These are phyloP conservation scores for Aphidius gifuensis DNA, from an alignment of 1,140 invertebrate genomes.

Conservation along the genomic window DNA sequence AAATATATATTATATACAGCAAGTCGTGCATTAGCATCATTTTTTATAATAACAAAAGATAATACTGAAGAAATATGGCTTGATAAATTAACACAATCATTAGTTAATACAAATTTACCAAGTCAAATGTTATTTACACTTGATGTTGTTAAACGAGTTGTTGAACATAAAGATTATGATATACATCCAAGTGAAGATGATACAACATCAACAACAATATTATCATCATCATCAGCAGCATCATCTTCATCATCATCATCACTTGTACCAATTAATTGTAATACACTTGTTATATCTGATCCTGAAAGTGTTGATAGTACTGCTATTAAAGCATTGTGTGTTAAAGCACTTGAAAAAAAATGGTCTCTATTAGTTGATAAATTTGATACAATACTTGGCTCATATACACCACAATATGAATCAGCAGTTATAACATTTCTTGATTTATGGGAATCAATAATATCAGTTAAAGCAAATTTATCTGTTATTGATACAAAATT, in stretches of 20 bases:
- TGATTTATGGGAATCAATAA: conserved; percentile 84
- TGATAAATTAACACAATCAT: conserved; percentile 59
- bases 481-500: conserved; percentile 85
- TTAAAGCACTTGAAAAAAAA: conserved; percentile 77
- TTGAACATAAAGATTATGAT: conserved; percentile 82
- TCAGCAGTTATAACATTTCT: conserved; percentile 72
- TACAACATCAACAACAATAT: too few relatives aligned
- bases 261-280: conserved; percentile 53
- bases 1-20: conserved; percentile 78
- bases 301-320: conserved; percentile 78
- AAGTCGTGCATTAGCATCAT: conserved; percentile 74
- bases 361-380: conserved; percentile 73
- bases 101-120: conserved; percentile 50
- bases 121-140: conserved; percentile 73
- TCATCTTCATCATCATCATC: conserved; percentile 11
- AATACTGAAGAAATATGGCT: conserved; percentile 75
- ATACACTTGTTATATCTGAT: conserved; percentile 68
- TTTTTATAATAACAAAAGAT: conserved; percentile 79
- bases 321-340: conserved; percentile 78
- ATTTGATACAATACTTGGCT: conserved; percentile 55
- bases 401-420: conserved; percentile 52
- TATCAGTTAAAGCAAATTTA: conserved; percentile 85
- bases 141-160: conserved; percentile 79
- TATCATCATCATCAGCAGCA: too few relatives aligned
- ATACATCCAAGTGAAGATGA: conserved; percentile 76